Percentiles rank a stretch among this genome's conserved stretches.
Evolutionary conservation across 2,888 invertebrate genomes (phyloP).

Genomic region (Hanleya hanleyi): DNA sequence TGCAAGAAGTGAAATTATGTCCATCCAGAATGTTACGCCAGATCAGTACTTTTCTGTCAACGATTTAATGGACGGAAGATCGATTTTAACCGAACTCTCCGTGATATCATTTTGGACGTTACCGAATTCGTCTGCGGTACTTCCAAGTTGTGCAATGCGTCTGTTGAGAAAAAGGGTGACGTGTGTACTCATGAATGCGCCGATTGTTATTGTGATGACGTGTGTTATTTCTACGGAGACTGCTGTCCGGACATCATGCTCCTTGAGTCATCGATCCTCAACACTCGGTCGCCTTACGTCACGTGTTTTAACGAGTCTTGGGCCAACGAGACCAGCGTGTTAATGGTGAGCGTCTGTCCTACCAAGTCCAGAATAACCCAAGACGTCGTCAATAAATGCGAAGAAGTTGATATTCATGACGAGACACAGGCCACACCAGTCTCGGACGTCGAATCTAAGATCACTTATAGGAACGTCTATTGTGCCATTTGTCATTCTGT

Average conservation of each 20-base stretch:
- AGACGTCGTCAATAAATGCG: not conserved
- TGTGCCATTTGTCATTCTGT: conserved; percentile 13
- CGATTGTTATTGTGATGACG: conserved; percentile 38
- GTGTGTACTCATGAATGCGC: conserved; percentile 14
- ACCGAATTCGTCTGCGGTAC: not conserved
- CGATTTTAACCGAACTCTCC: no score
- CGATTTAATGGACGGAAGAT: no score
- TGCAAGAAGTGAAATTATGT: no score
- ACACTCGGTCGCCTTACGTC: not conserved
- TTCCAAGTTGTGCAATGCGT: not conserved
- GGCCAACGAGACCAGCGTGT: not conserved
- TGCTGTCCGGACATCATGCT: conserved; percentile 39
- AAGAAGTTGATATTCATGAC: not conserved
- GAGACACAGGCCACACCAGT: not conserved
- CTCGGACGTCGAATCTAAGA: not conserved
- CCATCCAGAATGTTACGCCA: no score
- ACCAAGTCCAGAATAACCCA: no score
- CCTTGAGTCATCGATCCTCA: not conserved
- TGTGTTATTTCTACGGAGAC: conserved; percentile 33
- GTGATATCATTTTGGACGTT: no score
- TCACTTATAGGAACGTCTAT: conserved; percentile 11
- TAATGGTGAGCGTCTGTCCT: not conserved
- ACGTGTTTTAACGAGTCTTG: not conserved
- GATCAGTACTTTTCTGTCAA: no score
- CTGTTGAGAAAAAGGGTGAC: not conserved